phyloP scores from a whole-genome alignment of 1,140 invertebrate species.

The Platorchestia sp. region DNA sequence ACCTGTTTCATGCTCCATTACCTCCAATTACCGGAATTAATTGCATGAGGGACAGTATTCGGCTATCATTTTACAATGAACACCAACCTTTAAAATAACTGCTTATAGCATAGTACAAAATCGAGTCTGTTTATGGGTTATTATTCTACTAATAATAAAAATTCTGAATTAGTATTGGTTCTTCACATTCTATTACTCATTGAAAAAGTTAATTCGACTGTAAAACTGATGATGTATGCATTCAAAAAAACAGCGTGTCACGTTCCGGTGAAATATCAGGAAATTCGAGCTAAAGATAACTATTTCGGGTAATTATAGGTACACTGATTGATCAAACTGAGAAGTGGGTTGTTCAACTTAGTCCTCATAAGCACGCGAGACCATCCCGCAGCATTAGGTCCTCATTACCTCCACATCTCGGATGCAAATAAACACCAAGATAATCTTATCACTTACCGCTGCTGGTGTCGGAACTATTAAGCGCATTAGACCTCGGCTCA shows the following conservation, averaged over 20 bases:
- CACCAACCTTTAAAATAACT: neutral
- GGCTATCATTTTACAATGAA: neutral
- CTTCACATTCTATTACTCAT: too few species aligned
- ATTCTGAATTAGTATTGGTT: neutral
- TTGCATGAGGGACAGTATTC: neutral
- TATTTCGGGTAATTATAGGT: neutral
- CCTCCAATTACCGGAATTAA: neutral
- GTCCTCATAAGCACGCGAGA: neutral
- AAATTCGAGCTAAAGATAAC: too few species aligned
- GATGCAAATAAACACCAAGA: neutral
- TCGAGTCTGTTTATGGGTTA: neutral
- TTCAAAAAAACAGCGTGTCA: too few species aligned
- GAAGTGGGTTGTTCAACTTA: neutral
- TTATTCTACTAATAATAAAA: neutral
- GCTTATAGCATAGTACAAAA: neutral
- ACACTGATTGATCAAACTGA: neutral
- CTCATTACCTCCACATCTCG: neutral
- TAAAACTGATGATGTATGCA: too few species aligned
- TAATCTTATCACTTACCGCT: neutral
- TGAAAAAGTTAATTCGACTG: too few species aligned
- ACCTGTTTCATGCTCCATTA: neutral
- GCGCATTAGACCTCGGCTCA: neutral
- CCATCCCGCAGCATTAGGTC: neutral
- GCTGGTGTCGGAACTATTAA: neutral
- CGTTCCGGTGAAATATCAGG: too few species aligned